Conservation (phyloP, 2,113 vertebrate genomes). For the Shinisaurus crocodilurus region DNA sequence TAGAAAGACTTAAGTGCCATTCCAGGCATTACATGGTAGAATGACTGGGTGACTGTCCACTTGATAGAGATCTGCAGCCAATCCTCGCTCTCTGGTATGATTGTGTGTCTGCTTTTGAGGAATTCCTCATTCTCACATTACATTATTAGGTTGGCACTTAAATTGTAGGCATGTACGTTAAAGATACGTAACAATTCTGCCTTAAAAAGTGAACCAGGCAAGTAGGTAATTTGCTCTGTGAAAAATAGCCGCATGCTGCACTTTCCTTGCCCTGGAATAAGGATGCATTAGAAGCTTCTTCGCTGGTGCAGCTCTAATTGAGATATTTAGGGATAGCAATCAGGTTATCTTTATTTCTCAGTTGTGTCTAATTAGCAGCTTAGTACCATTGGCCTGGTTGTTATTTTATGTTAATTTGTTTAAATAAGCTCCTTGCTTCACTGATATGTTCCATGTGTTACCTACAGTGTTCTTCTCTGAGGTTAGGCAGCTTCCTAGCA, state of each 20-base stretch:
- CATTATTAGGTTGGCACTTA: not conserved
- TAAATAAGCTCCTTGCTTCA: constrained; percentile 9
- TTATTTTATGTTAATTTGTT: constrained; percentile 56
- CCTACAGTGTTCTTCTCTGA: constrained; percentile 39
- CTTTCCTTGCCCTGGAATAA: constrained; percentile 17
- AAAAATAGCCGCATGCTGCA: constrained; percentile 13
- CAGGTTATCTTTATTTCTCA: constrained; percentile 35
- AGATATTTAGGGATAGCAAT: constrained; percentile 40
- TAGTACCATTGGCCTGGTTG: constrained; percentile 46
- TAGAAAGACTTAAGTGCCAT: not conserved
- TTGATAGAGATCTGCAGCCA: too few relatives aligned
- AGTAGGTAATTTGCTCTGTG: constrained; percentile 44
- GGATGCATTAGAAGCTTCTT: constrained; percentile 7
- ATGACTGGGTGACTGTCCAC: not conserved
- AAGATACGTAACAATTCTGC: not conserved
- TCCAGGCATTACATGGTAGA: not conserved
- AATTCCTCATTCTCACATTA: not conserved
- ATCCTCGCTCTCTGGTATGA: not conserved
- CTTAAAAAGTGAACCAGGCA: constrained; percentile 7
- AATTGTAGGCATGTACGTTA: not conserved
- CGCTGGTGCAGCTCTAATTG: constrained; percentile 60
- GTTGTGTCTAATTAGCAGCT: constrained; percentile 57
- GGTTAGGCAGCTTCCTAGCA: constrained; percentile 45
- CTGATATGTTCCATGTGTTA: constrained; percentile 52
- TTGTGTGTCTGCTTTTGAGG: not conserved